Evolutionary conservation across 2,797 vertebrate species (phyloP).

Genomic region (Hippopotamyrus pictus): DNA sequence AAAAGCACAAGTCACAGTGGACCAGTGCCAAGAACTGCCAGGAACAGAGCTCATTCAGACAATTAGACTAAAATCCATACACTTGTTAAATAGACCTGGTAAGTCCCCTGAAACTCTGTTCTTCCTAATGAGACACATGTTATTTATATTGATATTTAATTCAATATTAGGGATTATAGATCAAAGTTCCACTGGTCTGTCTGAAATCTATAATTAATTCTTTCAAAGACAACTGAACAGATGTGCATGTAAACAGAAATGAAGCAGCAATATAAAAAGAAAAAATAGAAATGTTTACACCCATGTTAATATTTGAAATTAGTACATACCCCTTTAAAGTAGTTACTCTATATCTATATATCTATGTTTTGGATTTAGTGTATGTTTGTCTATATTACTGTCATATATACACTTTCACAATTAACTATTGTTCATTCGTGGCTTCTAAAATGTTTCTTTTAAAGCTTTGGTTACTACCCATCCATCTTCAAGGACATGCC

Average conservation of each 20-base stretch:
- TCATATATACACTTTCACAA: neutral
- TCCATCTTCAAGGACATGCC: neutral
- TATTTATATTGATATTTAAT: conserved; percentile 49
- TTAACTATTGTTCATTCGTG: neutral
- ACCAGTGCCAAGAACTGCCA: conserved; percentile 4
- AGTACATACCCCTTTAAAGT: neutral
- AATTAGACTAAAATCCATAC: conserved; percentile 55
- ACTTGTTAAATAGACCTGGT: conserved; percentile 54
- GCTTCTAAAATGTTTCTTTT: neutral
- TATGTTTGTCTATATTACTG: neutral
- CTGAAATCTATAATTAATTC: conserved; percentile 33
- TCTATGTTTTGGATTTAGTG: neutral
- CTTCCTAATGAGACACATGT: conserved; percentile 52
- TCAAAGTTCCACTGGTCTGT: conserved; percentile 28
- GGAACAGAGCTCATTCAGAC: conserved; percentile 33
- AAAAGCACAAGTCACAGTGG: neutral
- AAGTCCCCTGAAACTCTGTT: conserved; percentile 37
- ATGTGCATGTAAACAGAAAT: conserved; percentile 10
- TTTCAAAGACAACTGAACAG: conserved; percentile 15
- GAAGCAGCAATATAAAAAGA: neutral
- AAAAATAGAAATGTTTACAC: neutral
- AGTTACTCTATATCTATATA: neutral
- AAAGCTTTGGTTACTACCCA: neutral
- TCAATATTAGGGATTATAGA: conserved; percentile 41
- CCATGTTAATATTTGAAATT: neutral